phyloP scores from a whole-genome alignment of 2,797 vertebrate species.

The Hyperoplus immaculatus region DNA sequence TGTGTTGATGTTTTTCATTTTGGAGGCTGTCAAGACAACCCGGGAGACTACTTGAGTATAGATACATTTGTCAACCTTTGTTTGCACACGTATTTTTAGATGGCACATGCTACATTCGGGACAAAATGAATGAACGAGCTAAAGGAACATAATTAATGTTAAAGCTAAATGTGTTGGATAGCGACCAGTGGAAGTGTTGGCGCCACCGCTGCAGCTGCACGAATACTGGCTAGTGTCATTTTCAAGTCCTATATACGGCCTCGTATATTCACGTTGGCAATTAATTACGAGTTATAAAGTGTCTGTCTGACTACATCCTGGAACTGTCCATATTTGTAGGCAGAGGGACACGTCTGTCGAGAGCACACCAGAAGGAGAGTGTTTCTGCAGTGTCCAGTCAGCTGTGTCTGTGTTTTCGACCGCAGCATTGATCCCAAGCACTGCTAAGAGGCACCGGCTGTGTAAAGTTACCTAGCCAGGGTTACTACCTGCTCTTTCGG shows the following conservation, averaged over 20 bases:
- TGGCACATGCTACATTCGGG: accelerated
- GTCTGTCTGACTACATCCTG: not conserved
- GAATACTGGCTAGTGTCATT: not conserved
- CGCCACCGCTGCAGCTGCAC: conserved; percentile 45
- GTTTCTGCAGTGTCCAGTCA: conserved; percentile 4
- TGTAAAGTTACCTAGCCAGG: not conserved
- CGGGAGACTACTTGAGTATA: accelerated
- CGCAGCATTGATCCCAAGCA: not conserved
- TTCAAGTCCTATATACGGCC: not conserved
- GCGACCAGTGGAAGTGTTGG: conserved; percentile 30
- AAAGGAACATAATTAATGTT: not conserved
- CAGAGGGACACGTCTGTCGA: not conserved
- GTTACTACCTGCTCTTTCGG: conserved; percentile 50
- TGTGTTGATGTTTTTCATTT: conserved; percentile 29
- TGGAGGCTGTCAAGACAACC: not conserved
- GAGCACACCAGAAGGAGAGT: not conserved
- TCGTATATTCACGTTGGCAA: too few relatives aligned
- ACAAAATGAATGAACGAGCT: not conserved
- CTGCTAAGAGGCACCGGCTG: conserved; percentile 9
- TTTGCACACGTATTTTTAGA: accelerated
- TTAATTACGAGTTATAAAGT: not conserved
- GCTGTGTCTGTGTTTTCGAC: not conserved
- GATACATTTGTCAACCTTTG: accelerated
- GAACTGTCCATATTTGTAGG: conserved; percentile 3
- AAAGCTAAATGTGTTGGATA: conserved; percentile 10